phyloP scores from a whole-genome alignment of 2,888 invertebrate genomes.

The Rhimphoctona megacephalus region DNA sequence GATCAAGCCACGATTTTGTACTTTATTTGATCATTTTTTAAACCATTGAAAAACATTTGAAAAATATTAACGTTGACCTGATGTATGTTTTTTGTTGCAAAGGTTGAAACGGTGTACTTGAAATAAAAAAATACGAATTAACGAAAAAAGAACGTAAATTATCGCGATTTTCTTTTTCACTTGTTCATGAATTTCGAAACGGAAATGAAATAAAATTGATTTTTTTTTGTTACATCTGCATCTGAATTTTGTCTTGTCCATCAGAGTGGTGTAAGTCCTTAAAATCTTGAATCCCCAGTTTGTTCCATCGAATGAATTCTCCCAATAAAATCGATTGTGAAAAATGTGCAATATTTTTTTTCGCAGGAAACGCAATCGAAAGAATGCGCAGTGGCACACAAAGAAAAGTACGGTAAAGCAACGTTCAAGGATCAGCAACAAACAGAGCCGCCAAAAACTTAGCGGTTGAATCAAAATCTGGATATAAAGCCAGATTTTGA shows the following conservation, averaged over 20 bases:
- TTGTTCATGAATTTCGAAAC: neutral
- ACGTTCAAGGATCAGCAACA: constrained; percentile 70
- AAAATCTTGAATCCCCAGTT: neutral
- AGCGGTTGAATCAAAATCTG: constrained; percentile 56
- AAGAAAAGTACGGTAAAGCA: constrained; percentile 63
- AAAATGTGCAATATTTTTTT: constrained; percentile 36
- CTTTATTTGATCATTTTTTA: too few species aligned
- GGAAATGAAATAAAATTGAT: neutral
- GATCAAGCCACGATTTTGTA: too few species aligned
- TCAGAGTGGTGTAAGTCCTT: neutral
- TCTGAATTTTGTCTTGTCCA: neutral
- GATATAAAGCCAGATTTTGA: neutral
- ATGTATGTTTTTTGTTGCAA: too few species aligned
- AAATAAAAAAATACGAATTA: too few species aligned
- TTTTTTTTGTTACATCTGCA: neutral
- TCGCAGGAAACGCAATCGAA: constrained; percentile 74
- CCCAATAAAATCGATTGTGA: neutral
- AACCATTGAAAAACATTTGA: too few species aligned
- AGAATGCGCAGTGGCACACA: constrained; percentile 66
- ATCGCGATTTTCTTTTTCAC: too few species aligned
- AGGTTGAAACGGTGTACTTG: too few species aligned
- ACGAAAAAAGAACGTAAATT: too few species aligned
- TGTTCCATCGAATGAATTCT: neutral
- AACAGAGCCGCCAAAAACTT: constrained; percentile 77
- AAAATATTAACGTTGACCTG: too few species aligned